Evolutionary conservation across 1,140 invertebrate genomes (phyloP).

Genomic region (Ceratina japonica): DNA sequence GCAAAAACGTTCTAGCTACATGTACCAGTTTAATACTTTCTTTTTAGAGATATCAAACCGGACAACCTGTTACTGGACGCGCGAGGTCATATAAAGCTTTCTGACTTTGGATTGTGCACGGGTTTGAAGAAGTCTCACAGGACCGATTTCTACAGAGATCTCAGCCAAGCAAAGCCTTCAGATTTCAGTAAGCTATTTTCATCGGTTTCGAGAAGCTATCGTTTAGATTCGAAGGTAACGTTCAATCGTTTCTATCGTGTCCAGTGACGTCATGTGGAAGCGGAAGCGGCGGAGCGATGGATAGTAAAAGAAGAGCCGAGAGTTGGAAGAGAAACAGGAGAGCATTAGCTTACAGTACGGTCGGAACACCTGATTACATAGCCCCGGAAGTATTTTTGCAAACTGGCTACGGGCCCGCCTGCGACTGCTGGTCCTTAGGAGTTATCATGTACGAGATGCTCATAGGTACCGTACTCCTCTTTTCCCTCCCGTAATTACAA

Average conservation of each 20-base stretch:
- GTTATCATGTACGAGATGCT: constrained; percentile 99
- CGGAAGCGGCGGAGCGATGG: constrained; percentile 88
- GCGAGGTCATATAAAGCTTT: constrained; percentile 98
- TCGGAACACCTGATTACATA: constrained; percentile 99
- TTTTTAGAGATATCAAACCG: constrained; percentile 97
- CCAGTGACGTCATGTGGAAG: constrained; percentile 77
- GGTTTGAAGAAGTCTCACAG: constrained; percentile 99
- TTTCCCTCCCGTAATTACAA: too few relatives aligned
- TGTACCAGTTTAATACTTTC: constrained; percentile 24
- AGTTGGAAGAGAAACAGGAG: constrained; percentile 98
- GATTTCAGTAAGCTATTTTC: constrained; percentile 86
- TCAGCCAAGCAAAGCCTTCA: constrained; percentile 96
- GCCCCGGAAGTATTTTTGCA: constrained; percentile 99
- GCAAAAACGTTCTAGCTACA: not conserved
- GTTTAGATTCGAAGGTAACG: not conserved
- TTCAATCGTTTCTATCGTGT: constrained; percentile 1
- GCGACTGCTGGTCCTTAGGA: constrained; percentile 99
- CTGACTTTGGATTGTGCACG: constrained; percentile 99
- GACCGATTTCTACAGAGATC: constrained; percentile 99
- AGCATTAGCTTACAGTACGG: constrained; percentile 96
- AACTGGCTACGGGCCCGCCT: constrained; percentile 97
- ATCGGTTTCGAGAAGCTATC: not conserved
- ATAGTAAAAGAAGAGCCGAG: constrained; percentile 97
- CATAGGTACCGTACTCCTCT: constrained; percentile 84
- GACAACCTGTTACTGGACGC: constrained; percentile 99